Percentiles rank a stretch among this genome's conserved stretches.
Evolutionary conservation across 2,888 invertebrate genomes (phyloP).

Genomic region (Frankliniella intonsa): DNA sequence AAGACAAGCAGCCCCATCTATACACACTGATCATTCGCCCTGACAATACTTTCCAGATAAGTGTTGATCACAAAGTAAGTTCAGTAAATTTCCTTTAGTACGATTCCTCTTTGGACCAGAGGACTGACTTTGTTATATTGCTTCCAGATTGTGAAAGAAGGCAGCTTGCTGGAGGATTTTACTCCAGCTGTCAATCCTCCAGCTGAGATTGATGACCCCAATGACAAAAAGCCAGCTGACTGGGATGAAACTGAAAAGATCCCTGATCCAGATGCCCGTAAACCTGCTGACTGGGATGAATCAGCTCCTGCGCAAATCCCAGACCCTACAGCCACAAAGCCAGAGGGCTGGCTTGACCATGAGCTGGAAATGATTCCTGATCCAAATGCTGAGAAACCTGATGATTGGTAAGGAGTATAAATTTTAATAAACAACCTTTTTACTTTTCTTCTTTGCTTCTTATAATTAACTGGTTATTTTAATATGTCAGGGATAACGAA

Average conservation of each 20-base stretch:
- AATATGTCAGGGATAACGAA: conserved; percentile 70
- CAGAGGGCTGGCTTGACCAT: conserved; percentile 88
- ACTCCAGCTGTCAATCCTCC: conserved; percentile 93
- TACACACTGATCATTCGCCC: conserved; percentile 74
- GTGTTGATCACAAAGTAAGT: conserved; percentile 67
- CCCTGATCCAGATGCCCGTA: conserved; percentile 67
- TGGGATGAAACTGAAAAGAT: conserved; percentile 97
- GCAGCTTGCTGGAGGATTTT: conserved; percentile 83
- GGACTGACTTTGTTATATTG: neutral
- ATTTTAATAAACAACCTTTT: neutral
- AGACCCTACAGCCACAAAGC: conserved; percentile 77
- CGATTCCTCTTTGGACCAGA: conserved; percentile 24
- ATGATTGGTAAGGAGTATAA: conserved; percentile 63
- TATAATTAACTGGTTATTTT: neutral
- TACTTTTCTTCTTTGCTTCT: neutral
- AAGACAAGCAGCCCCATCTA: conserved; percentile 88
- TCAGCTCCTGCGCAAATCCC: conserved; percentile 83
- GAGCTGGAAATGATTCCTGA: conserved; percentile 75
- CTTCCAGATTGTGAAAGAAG: conserved; percentile 65
- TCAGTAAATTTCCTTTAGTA: conserved; percentile 20
- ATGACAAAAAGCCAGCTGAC: conserved; percentile 66
- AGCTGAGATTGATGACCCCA: conserved; percentile 87
- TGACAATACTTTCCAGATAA: conserved; percentile 75
- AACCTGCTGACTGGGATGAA: conserved; percentile 98
- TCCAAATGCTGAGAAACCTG: conserved; percentile 78